Conservation (phyloP, 2,797 vertebrate genomes). For the Oreonectes daqikongensis region DNA sequence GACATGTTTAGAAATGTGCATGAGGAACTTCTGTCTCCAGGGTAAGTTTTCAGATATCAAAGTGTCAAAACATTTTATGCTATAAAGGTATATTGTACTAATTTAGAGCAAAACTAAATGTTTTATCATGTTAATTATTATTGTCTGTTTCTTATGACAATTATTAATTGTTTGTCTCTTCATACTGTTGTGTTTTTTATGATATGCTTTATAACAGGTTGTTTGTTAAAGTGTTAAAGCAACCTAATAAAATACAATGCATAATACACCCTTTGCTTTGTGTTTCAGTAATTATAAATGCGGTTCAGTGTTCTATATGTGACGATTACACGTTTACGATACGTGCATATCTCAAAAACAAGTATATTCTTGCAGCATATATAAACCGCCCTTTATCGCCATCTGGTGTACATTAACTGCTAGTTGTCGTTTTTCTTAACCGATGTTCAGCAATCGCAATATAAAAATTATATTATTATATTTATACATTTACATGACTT, state of each 20-base stretch:
- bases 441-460: too few relatives aligned
- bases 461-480: too few relatives aligned
- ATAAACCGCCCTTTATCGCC: slow-evolving; percentile 17
- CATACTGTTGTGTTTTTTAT: slow-evolving; percentile 3
- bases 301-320: too few relatives aligned
- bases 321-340: too few relatives aligned
- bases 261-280: neutral
- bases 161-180: neutral
- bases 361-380: too few relatives aligned
- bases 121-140: neutral
- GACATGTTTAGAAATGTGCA: neutral
- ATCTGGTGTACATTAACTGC: slow-evolving; percentile 27
- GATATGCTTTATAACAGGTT: neutral
- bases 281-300: neutral
- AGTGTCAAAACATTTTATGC: neutral
- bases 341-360: too few relatives aligned
- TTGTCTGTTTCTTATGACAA: neutral
- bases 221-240: neutral
- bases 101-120: slow-evolving; percentile 4
- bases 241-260: slow-evolving; percentile 1
- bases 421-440: neutral
- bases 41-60: neutral
- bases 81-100: neutral
- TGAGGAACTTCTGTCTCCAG: neutral
- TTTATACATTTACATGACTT: too few relatives aligned